These are phyloP conservation scores for Aplochiton taeniatus DNA, from an alignment of 2,797 vertebrate genomes.

Conservation along the genomic window DNA sequence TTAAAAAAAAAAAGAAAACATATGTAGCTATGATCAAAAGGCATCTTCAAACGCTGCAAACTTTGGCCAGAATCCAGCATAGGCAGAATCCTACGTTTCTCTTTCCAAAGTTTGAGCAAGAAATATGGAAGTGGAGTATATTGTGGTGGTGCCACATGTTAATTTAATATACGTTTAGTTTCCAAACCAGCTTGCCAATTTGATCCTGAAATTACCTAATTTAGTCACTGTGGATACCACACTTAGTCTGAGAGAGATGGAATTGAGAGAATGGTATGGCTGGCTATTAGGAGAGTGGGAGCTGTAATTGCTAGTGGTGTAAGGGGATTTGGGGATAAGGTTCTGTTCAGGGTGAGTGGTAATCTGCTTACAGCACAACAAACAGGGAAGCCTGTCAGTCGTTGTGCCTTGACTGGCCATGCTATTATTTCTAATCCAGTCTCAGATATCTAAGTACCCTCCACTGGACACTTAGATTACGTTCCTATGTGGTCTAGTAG, in stretches of 20 bases:
- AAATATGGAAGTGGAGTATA: neutral
- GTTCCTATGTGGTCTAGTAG: neutral
- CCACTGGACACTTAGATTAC: slow-evolving; percentile 14
- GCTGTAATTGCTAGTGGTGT: slow-evolving; percentile 54
- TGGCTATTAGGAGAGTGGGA: slow-evolving; percentile 44
- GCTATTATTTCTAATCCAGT: slow-evolving; percentile 38
- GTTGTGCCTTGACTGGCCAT: slow-evolving; percentile 35
- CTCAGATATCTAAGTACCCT: slow-evolving; percentile 41
- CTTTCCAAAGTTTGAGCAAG: neutral
- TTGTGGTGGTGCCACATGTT: neutral
- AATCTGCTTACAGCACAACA: slow-evolving; percentile 64
- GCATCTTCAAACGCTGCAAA: slow-evolving; percentile 43
- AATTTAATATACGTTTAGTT: too few relatives aligned
- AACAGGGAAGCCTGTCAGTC: slow-evolving; percentile 49
- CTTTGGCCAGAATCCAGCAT: slow-evolving; percentile 41
- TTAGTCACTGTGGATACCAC: neutral
- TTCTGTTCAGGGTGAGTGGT: slow-evolving; percentile 48
- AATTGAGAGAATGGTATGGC: neutral
- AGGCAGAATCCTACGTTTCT: slow-evolving; percentile 20
- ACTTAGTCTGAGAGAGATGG: neutral
- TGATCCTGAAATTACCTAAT: neutral
- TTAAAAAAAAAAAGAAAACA: slow-evolving; percentile 25
- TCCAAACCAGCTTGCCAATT: neutral
- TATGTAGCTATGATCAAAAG: slow-evolving; percentile 58
- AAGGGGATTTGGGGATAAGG: slow-evolving; percentile 58